phyloP scores from a whole-genome alignment of 2,797 vertebrate species.

The Paramormyrops hopkinsi region DNA sequence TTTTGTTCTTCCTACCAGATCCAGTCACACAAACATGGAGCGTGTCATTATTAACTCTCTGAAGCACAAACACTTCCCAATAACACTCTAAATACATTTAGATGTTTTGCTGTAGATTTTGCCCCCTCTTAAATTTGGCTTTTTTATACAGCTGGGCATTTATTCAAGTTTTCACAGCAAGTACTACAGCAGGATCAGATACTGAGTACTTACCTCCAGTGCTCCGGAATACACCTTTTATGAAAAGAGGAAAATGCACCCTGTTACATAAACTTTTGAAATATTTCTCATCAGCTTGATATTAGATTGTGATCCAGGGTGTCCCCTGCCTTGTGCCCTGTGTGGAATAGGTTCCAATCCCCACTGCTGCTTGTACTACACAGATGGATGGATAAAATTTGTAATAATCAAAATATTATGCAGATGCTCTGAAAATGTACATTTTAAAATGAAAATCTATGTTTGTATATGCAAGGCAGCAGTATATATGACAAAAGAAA shows the following conservation, averaged over 20 bases:
- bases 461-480: neutral
- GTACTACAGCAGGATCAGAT: neutral
- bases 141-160: neutral
- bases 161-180: neutral
- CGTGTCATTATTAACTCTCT: neutral
- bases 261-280: neutral
- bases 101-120: neutral
- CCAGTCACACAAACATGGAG: neutral
- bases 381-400: neutral
- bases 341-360: neutral
- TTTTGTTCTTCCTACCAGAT: neutral
- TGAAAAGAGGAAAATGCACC: neutral
- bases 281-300: neutral
- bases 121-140: neutral
- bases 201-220: neutral
- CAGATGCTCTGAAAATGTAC: neutral
- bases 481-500: neutral
- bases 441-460: neutral
- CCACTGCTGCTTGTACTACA: neutral
- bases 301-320: neutral
- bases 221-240: neutral
- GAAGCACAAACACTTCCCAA: neutral
- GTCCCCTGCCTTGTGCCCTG: neutral
- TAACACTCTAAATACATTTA: neutral
- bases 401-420: neutral